Percentiles rank a stretch among this genome's conserved stretches.
Conservation (phyloP, 2,113 vertebrate genomes). For the Pipa parva region DNA sequence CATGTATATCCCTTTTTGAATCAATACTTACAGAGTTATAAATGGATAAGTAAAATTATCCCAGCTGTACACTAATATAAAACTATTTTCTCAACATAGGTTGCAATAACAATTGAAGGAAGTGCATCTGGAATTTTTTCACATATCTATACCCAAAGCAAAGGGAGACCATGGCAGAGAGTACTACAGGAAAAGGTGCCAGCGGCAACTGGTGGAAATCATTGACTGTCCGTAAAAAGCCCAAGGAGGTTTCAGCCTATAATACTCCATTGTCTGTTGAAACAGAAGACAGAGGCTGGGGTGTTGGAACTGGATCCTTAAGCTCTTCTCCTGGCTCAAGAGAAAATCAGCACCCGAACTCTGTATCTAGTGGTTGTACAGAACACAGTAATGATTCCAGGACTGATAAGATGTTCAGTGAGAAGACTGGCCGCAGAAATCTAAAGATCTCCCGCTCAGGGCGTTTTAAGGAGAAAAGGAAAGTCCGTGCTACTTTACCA, state of each 20-base stretch:
- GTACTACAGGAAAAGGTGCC: constrained; percentile 46
- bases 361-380: constrained; percentile 30
- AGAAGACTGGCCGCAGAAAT: constrained; percentile 73
- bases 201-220: constrained; percentile 69
- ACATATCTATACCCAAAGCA: not conserved
- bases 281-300: constrained; percentile 19
- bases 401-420: constrained; percentile 52
- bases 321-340: constrained; percentile 28
- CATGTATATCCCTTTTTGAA: too few relatives aligned
- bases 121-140: not conserved
- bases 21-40: not conserved
- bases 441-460: constrained; percentile 87
- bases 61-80: not conserved
- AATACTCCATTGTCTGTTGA: constrained; percentile 3
- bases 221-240: constrained; percentile 62
- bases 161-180: constrained; percentile 57
- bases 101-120: not conserved
- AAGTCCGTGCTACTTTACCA: constrained; percentile 68
- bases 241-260: constrained; percentile 52
- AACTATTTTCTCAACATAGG: not conserved
- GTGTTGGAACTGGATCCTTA: constrained; percentile 10
- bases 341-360: constrained; percentile 50
- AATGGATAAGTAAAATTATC: not conserved
- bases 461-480: constrained; percentile 84
- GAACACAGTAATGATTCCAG: constrained; percentile 17